Evolutionary conservation across 92 coral and sea anemone species (phyloP), one percentile per base, ranked within the genome.

Genomic region (Bergia puertoricense): DNA sequence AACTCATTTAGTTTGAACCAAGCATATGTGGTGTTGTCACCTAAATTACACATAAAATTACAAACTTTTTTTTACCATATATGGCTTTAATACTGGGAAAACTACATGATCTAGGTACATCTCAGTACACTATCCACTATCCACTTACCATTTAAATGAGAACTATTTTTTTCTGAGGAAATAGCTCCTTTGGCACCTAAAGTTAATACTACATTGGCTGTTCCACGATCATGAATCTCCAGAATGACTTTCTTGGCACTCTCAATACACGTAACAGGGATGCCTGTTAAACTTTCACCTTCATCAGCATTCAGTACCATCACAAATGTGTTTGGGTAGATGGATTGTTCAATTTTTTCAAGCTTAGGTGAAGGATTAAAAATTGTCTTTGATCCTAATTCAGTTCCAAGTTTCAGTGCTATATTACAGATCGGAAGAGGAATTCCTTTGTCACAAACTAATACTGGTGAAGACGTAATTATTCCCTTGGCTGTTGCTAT

Each of bases 331-430:
- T 92, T 88, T 15, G 80, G 10, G 48, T 92, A 96, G 42, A 92
- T 90, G 13, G 88, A 90, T 4, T 88, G 88, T 38, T 92, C 88
- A 6, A 94, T 54, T 76, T 86, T 88, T 62, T 87, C 92, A n/a
- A 92, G 68, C 36, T 89, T 93, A 11, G 99, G 99, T 38, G 98
- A 88, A 20, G 99, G 99, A 85, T 96, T 96, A 45, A 92, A 96
- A 54, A 96, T 68, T 54, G 99, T 96, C 57, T 36, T 81, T 46
- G 87, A 51, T 23, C 98, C 99, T 59, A 90, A 79, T 76, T 89
- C 90, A 75, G 95, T 93, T 10, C 96, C 93, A 79, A 91, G 88
- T 85, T 92, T 88, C 48, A 96, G 90, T 39, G 92, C 92, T 37
- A 66, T 86, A 8, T 88, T 77, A 10, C 96, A 91, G 72, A 92